A percentile compares a stretch with the other conserved stretches of the same genome.
These are phyloP conservation scores for Xiphorhynchus erythropygius DNA, from an alignment of 2,797 vertebrate genomes.

Conservation along the genomic window DNA sequence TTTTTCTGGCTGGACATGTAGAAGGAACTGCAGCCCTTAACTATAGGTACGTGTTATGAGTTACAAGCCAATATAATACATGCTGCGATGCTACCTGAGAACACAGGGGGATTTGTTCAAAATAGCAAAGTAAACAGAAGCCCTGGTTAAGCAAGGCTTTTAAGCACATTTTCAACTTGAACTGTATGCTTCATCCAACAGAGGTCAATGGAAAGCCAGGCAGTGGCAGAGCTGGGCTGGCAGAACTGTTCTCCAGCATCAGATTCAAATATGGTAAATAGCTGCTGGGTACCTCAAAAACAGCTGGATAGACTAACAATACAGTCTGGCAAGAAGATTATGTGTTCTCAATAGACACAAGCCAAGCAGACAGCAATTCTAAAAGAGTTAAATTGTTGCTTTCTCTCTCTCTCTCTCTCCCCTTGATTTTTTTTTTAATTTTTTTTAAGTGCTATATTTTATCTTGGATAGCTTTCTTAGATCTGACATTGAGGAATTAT, in stretches of 20 bases:
- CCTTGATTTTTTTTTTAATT: too few relatives aligned
- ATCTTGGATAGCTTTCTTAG: not conserved
- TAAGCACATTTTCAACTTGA: not conserved
- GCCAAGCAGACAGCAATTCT: not conserved
- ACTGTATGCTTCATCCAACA: not conserved
- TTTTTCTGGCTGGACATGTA: not conserved
- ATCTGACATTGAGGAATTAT: not conserved
- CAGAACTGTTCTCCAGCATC: not conserved
- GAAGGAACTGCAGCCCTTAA: not conserved
- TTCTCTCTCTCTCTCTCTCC: not conserved
- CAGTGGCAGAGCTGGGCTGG: not conserved
- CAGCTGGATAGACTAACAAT: not conserved
- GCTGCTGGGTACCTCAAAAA: not conserved
- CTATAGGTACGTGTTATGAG: rapidly evolving
- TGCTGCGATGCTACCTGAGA: not conserved
- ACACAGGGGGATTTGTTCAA: not conserved
- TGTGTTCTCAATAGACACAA: not conserved
- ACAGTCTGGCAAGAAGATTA: not conserved
- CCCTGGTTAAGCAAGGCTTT: not conserved
- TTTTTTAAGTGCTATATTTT: not conserved
- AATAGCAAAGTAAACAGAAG: not conserved
- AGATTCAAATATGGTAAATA: not conserved
- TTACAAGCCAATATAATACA: not conserved
- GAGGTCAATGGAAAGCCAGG: not conserved
- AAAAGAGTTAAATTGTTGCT: not conserved